Evolutionary conservation across 2,888 invertebrate genomes (phyloP), one percentile per base, ranked within the genome.

Genomic region (Stenchaetothrips biformis): DNA sequence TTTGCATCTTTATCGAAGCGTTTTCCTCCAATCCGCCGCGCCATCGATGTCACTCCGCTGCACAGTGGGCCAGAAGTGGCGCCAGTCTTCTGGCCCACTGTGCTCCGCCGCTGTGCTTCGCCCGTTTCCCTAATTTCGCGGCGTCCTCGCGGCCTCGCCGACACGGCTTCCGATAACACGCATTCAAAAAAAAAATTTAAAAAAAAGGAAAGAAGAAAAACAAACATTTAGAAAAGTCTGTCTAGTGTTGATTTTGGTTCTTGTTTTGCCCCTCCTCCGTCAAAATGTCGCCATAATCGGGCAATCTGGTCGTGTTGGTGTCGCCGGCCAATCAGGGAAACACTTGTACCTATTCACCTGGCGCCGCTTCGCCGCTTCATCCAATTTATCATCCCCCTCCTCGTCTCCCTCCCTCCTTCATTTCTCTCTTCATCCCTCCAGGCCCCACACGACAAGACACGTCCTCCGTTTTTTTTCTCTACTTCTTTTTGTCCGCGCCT

Each of bases 401-500:
- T 21, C 11, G 48, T 81, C 47, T 27, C 48, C 80, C 18, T 48
- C 49, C 53, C 27, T 13, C 49, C 67, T 48, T 37, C 59, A 48
- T 49, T 27, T 80, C 78, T 53, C 53, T 53, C 53, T 53, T 53
- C 53, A 53, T 53, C 53, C 53, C 53, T 53, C 53, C 25, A 74
- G 67, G 67, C 67, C 67, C 53, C 67, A 21, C 67, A 74, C 67
- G 67, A 74, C 67, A 74, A 74, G 67, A 74, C 67, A 74, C 67
- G 67, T 74, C 67, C 59, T 59, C 59, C 74, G 13, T 59, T 13
- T 9, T 18, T 13, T 18, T 18, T 7, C 53, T 53, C 59, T 13
- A 6, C 18, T 6, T 25, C 8, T 74, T 74, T 25, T 79, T 25
- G 67, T 67, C 81, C 84, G 84, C 84, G 85, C 86, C 84, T 85